A percentile compares a stretch with the other conserved stretches of the same genome.
These are phyloP conservation scores for Pammene fasciana DNA, from an alignment of 2,888 invertebrate species.

Conservation along the genomic window DNA sequence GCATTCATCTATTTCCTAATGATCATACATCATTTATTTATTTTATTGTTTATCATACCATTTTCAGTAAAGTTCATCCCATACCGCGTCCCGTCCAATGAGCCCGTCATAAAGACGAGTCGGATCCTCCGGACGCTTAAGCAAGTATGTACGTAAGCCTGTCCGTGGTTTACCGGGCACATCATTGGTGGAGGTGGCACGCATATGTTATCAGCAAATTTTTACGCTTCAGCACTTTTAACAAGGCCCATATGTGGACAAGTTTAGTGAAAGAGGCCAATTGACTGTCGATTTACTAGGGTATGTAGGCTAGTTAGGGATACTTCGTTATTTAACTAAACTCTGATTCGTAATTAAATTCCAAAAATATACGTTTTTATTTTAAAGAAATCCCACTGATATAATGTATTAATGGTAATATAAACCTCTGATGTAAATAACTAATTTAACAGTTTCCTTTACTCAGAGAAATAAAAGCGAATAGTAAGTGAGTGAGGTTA, in stretches of 20 bases:
- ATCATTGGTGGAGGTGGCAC: constrained; percentile 33
- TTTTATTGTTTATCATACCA: constrained; percentile 45
- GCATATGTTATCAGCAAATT: constrained; percentile 1
- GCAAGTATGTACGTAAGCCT: constrained; percentile 79
- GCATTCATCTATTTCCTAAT: constrained; percentile 21
- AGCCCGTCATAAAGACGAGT: constrained; percentile 65
- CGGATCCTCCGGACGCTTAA: constrained; percentile 72
- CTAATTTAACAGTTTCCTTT: too few species aligned
- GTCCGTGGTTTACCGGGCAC: constrained; percentile 34
- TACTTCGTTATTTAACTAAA: too few species aligned
- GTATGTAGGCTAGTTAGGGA: too few species aligned
- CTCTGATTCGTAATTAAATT: too few species aligned
- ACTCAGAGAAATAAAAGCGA: too few species aligned
- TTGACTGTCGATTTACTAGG: too few species aligned
- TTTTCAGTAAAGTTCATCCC: constrained; percentile 73
- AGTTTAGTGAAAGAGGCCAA: too few species aligned
- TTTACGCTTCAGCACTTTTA: neutral
- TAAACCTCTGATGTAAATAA: too few species aligned
- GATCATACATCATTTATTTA: neutral
- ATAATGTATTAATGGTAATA: too few species aligned
- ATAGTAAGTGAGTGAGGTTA: too few species aligned
- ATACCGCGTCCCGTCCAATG: constrained; percentile 58
- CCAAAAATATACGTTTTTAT: too few species aligned
- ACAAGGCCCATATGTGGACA: neutral
- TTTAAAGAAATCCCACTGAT: too few species aligned